Conservation (phyloP, 2,113 vertebrate species). For the Xenopus laevis region DNA sequence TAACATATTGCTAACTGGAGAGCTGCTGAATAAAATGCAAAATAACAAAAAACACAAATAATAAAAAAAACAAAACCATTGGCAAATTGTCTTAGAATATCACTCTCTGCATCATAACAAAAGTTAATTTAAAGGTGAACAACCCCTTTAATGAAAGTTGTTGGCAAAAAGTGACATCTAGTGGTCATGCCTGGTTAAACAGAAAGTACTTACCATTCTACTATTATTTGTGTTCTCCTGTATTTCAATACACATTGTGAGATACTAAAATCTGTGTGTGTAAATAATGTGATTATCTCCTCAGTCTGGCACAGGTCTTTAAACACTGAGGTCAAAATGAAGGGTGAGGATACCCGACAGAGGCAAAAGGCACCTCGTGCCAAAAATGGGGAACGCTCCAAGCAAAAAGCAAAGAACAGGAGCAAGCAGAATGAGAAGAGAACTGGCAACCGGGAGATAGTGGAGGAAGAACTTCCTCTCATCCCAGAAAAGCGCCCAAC, state of each 20-base stretch:
- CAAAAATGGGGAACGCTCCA: slow-evolving; percentile 63
- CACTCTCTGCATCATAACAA: too few species aligned
- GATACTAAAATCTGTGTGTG: not conserved
- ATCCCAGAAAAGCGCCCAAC: slow-evolving; percentile 53
- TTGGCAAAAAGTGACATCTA: too few species aligned
- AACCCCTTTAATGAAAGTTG: too few species aligned
- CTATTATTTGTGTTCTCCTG: not conserved
- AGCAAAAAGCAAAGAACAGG: slow-evolving; percentile 61
- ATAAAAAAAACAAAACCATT: too few species aligned
- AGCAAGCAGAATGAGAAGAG: slow-evolving; percentile 57
- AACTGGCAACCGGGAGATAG: slow-evolving; percentile 49
- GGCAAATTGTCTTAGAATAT: too few species aligned
- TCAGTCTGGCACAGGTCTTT: not conserved
- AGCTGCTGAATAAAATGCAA: too few species aligned
- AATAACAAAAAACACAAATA: too few species aligned
- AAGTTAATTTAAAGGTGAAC: too few species aligned
- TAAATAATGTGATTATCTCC: slow-evolving; percentile 23
- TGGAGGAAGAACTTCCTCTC: slow-evolving; percentile 55
- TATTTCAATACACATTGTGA: too few species aligned
- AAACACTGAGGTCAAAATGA: slow-evolving; percentile 63
- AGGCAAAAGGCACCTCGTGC: slow-evolving; percentile 73
- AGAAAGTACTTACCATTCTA: too few species aligned
- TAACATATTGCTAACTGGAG: too few species aligned
- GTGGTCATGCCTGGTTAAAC: too few species aligned
- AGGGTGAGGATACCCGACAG: slow-evolving; percentile 71